These are phyloP conservation scores for Hemibagrus wyckioides DNA, from an alignment of 2,113 vertebrate genomes.

Conservation along the genomic window DNA sequence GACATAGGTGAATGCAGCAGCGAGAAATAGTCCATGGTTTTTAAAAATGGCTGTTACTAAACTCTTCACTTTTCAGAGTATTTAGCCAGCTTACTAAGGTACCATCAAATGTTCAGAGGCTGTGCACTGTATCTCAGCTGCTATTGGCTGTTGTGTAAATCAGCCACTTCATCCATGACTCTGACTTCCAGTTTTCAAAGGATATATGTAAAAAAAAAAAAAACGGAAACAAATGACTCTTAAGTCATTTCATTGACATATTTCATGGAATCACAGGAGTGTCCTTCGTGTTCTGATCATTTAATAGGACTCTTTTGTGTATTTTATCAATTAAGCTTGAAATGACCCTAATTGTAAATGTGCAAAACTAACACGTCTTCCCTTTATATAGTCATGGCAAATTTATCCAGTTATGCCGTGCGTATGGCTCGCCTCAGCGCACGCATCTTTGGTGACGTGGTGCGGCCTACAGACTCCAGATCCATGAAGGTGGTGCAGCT, in stretches of 20 bases:
- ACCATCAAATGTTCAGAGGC: not conserved
- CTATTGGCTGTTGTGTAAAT: not conserved
- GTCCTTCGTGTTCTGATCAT: not conserved
- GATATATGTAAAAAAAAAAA: not conserved
- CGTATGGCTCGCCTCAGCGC: slow-evolving; percentile 90
- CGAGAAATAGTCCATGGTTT: not conserved
- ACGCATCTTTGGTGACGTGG: slow-evolving; percentile 88
- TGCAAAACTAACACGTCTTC: not conserved
- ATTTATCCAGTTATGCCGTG: slow-evolving; percentile 81
- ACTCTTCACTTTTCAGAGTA: not conserved
- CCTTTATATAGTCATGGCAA: slow-evolving; percentile 73
- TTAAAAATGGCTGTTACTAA: not conserved
- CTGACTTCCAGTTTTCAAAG: not conserved
- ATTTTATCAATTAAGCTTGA: not conserved
- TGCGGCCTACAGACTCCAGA: slow-evolving; percentile 80
- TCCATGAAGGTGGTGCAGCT: slow-evolving; percentile 93
- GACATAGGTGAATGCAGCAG: not conserved
- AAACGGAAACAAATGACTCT: not conserved
- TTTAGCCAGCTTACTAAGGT: no score
- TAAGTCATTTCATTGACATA: not conserved
- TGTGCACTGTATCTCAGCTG: not conserved
- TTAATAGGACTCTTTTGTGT: not conserved
- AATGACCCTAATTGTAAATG: not conserved
- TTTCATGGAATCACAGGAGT: not conserved
- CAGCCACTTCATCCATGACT: not conserved